Conservation (phyloP, 1,140 invertebrate genomes). For the Meloidogyne hapla region DNA sequence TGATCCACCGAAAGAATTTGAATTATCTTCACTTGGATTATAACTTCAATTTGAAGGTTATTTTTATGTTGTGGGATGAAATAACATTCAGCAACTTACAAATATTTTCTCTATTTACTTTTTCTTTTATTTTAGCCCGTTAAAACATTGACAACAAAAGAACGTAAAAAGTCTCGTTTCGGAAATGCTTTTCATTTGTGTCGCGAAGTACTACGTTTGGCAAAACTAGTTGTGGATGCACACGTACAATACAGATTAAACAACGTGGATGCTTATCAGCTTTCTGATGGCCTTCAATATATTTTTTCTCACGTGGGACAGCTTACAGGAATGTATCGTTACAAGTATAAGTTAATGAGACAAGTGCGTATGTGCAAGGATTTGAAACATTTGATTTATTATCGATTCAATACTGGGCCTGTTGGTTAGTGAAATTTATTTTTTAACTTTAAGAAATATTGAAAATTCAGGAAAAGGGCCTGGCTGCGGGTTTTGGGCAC, state of each 20-base stretch:
- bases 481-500: conserved; percentile 98
- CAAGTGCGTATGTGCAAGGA: conserved; percentile 99
- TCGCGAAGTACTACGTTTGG: conserved; percentile 92
- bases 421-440: conserved; percentile 42
- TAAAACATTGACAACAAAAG: conserved; percentile 91
- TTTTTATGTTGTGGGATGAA: neutral
- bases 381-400: conserved; percentile 97
- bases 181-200: conserved; percentile 99
- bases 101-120: neutral
- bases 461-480: conserved; percentile 89
- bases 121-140: conserved; percentile 72
- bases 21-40: conserved; percentile 99
- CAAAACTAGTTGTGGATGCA: conserved; percentile 96
- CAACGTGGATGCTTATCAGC: conserved; percentile 94
- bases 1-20: conserved; percentile 98
- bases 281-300: conserved; percentile 97
- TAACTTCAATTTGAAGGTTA: conserved; percentile 91
- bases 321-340: conserved; percentile 96
- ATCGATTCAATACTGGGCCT: conserved; percentile 92
- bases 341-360: conserved; percentile 90
- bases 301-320: conserved; percentile 99
- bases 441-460: conserved; percentile 6
- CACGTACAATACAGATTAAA: conserved; percentile 98
- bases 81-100: too few relatives aligned
- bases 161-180: conserved; percentile 97